Evolutionary conservation across 1,140 invertebrate species (phyloP).

Genomic region (Nautilus pompilius): DNA sequence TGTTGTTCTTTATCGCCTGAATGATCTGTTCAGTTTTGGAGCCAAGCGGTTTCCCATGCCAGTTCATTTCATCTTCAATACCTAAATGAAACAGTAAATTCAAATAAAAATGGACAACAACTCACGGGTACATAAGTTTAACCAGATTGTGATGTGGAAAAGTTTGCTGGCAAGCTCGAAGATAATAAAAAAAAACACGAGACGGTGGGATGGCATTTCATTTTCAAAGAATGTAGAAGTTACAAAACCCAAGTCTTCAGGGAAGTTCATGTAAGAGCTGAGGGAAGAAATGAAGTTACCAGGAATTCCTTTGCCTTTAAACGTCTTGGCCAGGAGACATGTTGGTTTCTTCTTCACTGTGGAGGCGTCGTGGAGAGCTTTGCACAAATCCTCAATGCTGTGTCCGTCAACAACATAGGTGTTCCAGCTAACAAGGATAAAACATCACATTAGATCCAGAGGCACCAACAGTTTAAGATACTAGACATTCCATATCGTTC

Average conservation of each 20-base stretch:
- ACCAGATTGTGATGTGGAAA: not conserved
- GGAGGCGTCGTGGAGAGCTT: constrained; percentile 70
- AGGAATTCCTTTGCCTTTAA: constrained; percentile 81
- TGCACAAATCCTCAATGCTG: constrained; percentile 84
- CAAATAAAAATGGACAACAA: not conserved
- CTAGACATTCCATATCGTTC: not conserved
- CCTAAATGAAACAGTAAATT: constrained; percentile 38
- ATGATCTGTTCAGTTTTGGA: constrained; percentile 71
- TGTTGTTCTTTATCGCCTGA: constrained; percentile 62
- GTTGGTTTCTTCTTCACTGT: constrained; percentile 80
- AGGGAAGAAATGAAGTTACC: constrained; percentile 32
- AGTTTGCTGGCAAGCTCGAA: not conserved
- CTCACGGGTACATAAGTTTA: not conserved
- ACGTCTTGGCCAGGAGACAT: constrained; percentile 92
- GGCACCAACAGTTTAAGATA: not conserved
- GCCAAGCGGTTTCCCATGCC: constrained; percentile 96
- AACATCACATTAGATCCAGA: not conserved
- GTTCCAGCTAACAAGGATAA: constrained; percentile 61
- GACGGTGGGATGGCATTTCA: no score
- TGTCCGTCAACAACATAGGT: constrained; percentile 95
- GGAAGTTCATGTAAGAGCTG: not conserved
- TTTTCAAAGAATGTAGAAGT: not conserved
- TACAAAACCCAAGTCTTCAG: no score
- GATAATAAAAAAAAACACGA: not conserved
- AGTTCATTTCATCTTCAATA: constrained; percentile 91